Percentiles rank a stretch among this genome's conserved stretches.
These are phyloP conservation scores for Tetragnatha versicolor DNA, from an alignment of 1,140 invertebrate genomes.

Conservation along the genomic window DNA sequence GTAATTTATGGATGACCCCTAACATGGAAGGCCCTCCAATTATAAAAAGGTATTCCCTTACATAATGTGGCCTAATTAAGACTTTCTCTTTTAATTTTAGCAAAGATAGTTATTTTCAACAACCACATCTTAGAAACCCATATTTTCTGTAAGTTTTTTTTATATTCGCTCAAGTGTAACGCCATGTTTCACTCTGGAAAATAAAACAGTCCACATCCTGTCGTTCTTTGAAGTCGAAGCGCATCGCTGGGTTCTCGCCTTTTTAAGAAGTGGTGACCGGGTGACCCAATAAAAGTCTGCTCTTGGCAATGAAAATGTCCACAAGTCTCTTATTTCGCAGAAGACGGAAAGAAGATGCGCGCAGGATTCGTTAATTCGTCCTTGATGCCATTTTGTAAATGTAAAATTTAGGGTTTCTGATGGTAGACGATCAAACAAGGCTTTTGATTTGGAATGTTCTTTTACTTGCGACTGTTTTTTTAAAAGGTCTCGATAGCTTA, in stretches of 20 bases:
- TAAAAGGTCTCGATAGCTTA: background rate
- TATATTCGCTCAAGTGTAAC: background rate
- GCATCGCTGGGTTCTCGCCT: background rate
- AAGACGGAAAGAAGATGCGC: background rate
- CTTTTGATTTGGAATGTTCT: background rate
- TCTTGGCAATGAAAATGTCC: slow-evolving; percentile 12
- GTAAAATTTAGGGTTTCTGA: background rate
- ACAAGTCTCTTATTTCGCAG: background rate
- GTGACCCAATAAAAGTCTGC: slow-evolving; percentile 1
- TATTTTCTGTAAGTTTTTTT: background rate
- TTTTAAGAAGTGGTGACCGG: background rate
- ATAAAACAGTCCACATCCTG: background rate
- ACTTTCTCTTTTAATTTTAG: too few relatives aligned
- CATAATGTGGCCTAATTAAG: too few relatives aligned
- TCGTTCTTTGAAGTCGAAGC: too few relatives aligned
- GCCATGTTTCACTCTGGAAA: background rate
- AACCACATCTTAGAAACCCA: background rate
- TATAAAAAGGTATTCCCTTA: too few relatives aligned
- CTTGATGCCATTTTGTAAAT: background rate
- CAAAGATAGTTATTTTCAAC: background rate
- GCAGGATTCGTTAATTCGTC: background rate
- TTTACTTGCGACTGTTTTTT: background rate
- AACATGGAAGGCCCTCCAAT: too few relatives aligned
- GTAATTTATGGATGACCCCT: too few relatives aligned
- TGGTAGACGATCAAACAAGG: slow-evolving; percentile 5